Evolutionary conservation across 1,140 invertebrate genomes (phyloP).

Genomic region (Adelges cooleyi): DNA sequence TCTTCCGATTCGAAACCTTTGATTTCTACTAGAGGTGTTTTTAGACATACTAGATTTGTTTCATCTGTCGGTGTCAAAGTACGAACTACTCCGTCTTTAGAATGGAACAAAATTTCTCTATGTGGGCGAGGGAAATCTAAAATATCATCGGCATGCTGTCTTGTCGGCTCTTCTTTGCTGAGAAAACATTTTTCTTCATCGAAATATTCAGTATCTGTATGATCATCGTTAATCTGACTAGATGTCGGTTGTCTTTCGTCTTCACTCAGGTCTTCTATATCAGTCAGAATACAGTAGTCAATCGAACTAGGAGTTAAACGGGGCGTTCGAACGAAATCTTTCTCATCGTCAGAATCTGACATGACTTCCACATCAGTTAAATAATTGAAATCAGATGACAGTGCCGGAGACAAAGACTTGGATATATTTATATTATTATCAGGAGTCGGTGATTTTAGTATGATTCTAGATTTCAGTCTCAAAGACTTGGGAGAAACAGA

Average conservation of each 20-base stretch:
- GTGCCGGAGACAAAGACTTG: not conserved
- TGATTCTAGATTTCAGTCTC: constrained; percentile 5
- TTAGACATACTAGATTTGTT: not conserved
- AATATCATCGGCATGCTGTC: not conserved
- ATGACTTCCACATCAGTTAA: constrained; percentile 7
- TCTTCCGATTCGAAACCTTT: constrained; percentile 14
- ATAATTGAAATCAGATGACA: not conserved
- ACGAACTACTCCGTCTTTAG: not conserved
- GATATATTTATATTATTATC: not conserved
- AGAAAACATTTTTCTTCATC: not conserved
- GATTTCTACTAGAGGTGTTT: constrained; percentile 4
- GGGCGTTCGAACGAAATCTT: not conserved
- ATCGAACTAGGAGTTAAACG: not conserved
- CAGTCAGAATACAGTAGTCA: constrained; percentile 10
- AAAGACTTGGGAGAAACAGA: not conserved
- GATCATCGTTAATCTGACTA: not conserved
- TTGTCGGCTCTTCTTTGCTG: not conserved
- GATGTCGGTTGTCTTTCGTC: not conserved
- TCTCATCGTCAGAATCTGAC: constrained; percentile 22
- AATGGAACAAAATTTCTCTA: constrained; percentile 3
- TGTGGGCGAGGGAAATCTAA: not conserved
- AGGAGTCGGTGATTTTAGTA: constrained; percentile 7
- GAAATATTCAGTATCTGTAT: constrained; percentile 8
- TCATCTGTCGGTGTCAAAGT: not conserved
- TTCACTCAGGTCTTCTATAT: constrained; percentile 21